phyloP scores from a whole-genome alignment of 1,140 invertebrate genomes.

The Drosophila fuyamai region DNA sequence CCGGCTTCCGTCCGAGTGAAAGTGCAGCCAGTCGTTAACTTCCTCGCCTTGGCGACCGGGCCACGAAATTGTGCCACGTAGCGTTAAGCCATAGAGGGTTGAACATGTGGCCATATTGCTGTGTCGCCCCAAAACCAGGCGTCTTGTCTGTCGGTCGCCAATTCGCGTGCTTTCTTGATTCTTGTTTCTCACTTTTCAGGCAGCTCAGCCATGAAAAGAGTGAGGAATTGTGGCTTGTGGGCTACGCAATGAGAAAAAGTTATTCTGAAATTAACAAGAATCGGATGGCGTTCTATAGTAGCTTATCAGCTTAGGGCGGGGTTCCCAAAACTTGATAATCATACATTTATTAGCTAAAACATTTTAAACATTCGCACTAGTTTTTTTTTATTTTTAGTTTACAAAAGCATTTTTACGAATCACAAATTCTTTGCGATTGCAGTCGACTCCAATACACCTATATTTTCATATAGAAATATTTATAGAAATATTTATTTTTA shows the following conservation, averaged over 20 bases:
- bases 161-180: conserved; percentile 20
- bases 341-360: not conserved
- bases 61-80: conserved; percentile 63
- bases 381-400: not conserved
- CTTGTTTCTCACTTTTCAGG: conserved; percentile 45
- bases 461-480: not conserved
- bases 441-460: not conserved
- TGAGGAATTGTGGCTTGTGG: not conserved
- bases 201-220: conserved; percentile 26
- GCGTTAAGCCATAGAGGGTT: conserved; percentile 66
- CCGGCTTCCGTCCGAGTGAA: conserved; percentile 61
- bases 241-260: conserved; percentile 8
- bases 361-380: not conserved
- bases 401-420: not conserved
- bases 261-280: not conserved
- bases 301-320: too few species aligned
- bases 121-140: conserved; percentile 15
- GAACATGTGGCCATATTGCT: conserved; percentile 33
- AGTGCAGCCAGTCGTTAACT: conserved; percentile 73
- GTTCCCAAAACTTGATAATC: not conserved
- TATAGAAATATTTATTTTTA: not conserved
- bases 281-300: not conserved
- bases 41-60: conserved; percentile 52
- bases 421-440: not conserved
- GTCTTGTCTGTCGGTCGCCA: conserved; percentile 12